Evolutionary conservation across 2,113 vertebrate genomes (phyloP), one percentile per base, ranked within the genome.

Genomic region (Neoarius graeffei): DNA sequence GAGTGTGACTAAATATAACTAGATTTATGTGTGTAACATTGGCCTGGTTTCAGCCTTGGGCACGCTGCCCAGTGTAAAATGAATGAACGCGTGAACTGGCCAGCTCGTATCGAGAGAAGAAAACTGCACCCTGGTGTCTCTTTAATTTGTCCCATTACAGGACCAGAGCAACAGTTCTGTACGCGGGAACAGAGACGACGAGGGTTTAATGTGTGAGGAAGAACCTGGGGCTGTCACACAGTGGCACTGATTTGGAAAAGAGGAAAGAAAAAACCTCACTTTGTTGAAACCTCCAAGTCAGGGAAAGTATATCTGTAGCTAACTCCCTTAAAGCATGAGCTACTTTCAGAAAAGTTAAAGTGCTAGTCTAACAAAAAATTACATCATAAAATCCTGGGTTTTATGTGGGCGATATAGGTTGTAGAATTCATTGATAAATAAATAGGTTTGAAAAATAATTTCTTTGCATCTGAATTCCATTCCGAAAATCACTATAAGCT

Each of bases 71-170:
- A 82, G 89, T 69, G 9, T 52, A 60, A 60, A 92, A 87, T 89
- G 79, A 91, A 88, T 89, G 81, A 71, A 71, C 88, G 88, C 76
- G 84, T 85, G 89, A 83, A 81, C 88, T 85, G 80, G 86, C 86
- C 83, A 60, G 88, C 81, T 64, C 62, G 73, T 66, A 81, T 66
- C 4, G 15, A 19, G 59, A 66, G 79, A 42, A 59, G 76, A 42
- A 81, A 89, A 91, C 89, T 88, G 87, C 82, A 89, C 89, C 91
- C 81, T 8, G 84, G 87, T 86, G 76, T 85, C 62, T 86, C 89
- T 93, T 92, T 93, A 93, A 93, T 92, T 90, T 86, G 81, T 90
- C 89, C 90, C 92, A 93, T 93, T 94, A 93, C 91, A 92, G 89
- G 91, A 88, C 87, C 89, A 64, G 56, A 76, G 86, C 87, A 88